A percentile compares a stretch with the other conserved stretches of the same genome.
Evolutionary conservation across 2,113 vertebrate genomes (phyloP).

Genomic region (Cervus canadensis): DNA sequence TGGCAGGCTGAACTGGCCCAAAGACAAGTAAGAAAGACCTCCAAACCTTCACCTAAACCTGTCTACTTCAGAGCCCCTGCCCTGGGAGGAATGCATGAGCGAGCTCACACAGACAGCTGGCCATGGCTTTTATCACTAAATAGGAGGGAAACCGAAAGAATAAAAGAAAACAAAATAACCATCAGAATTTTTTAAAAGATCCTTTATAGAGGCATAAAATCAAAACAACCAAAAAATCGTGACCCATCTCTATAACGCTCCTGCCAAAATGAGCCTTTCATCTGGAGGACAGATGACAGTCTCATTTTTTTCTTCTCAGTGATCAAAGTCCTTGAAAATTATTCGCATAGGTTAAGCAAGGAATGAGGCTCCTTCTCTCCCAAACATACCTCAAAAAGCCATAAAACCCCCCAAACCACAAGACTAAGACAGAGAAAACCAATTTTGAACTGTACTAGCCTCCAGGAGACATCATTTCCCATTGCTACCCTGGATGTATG

Average conservation of each 20-base stretch:
- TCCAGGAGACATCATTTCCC: constrained; percentile 58
- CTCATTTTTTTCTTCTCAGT: background rate
- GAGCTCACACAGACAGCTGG: background rate
- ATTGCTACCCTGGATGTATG: constrained; percentile 1
- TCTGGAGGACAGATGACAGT: constrained; percentile 53
- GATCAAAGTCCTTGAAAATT: constrained; percentile 69
- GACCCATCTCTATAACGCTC: constrained; percentile 7
- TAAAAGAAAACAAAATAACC: constrained; percentile 28
- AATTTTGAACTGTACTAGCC: constrained; percentile 59
- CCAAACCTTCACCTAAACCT: constrained; percentile 12
- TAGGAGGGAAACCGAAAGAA: constrained; percentile 26
- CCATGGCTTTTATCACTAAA: constrained; percentile 32
- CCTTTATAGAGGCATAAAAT: constrained; percentile 54
- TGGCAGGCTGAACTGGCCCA: background rate
- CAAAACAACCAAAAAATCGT: constrained; percentile 45
- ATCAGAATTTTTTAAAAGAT: background rate
- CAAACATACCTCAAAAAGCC: constrained; percentile 58
- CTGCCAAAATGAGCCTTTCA: constrained; percentile 55
- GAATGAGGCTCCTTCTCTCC: constrained; percentile 64
- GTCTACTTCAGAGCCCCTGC: background rate
- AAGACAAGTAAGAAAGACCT: background rate
- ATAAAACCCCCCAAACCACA: constrained; percentile 54
- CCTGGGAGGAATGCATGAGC: constrained; percentile 8
- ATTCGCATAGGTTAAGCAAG: constrained; percentile 68
- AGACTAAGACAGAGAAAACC: constrained; percentile 61